Base-by-base conservation (phyloP, 2,888 invertebrate species). In the Catocala nupta region DNA sequence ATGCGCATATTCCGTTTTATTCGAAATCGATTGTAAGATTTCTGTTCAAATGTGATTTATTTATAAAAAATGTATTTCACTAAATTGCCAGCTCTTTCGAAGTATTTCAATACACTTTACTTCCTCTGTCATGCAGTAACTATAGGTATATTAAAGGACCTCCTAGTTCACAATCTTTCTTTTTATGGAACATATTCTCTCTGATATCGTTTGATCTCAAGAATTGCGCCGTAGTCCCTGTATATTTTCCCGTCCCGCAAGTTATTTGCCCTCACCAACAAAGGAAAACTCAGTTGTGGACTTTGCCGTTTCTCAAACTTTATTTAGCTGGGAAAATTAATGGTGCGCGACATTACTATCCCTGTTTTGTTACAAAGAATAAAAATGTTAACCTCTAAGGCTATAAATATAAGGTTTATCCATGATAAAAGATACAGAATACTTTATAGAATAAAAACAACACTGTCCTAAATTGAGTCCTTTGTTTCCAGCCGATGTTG, bases 281-380 rank as follows among this genome's bases (percentile, higher is more conserved):
- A 80, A 77, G 71, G 67, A 63, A 70, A 81, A 67, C 73, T 71
- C 70, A 66, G 34, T 55, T 63, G 73, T 77, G 69, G 78, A 78
- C 74, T 76, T 74, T 73, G 73, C 74, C 73, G 69, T 75, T 64
- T 69, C 70, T 73, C 71, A 66, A 75, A 71, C 76, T 78, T 81
- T 80, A 78, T 81, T 80, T 76, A 65, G 72, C 61, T 65, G 65
- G 52, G 65, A 70, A 66, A 73, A 80, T 78, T 71, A 71, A 79
- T 80, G 70, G 76, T 54, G 72, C 66, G 71, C 55, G 70, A 68
- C 74, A 67, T 76, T 66, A 70, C 69, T 78, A 69, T 78, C 77
- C 57, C 60, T 52, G 61, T 71, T 71, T 65, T 66, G 60, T 59
- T 61, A 25, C 51, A 25, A 64, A 63, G 5, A 64, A 70, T 75